Evolutionary conservation across 2,797 vertebrate genomes (phyloP), one percentile per base, ranked within the genome.

Genomic region (Okamejei kenojei): DNA sequence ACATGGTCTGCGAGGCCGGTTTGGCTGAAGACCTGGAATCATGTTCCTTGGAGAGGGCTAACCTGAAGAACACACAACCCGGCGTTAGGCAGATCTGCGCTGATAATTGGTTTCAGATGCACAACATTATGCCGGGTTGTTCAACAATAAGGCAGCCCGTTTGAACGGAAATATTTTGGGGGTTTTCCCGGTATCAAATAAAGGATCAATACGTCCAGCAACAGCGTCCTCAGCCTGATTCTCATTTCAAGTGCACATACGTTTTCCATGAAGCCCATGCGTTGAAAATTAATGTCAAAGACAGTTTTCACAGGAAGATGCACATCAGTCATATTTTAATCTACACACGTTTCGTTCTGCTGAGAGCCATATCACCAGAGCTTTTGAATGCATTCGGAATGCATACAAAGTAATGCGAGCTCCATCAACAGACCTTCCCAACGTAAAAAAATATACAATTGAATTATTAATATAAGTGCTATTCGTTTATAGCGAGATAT

Each of bases 41-140:
- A 96, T 97, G 97, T 96, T 99, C 99, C 97, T 99, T 99, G 96
- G 97, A 98, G 95, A 97, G 96, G 95, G 96, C 96, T 94, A 96
- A 95, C 97, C 99, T 99, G 97, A 95, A 96, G 95, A 96, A 94
- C 96, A 97, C 68, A 74, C 68, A 54, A 92, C 23, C 26, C 68
- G 9, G 71, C 68, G 15, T 92, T 92, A 92, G 90, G 38, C 38
- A 45, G 90, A 68, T 68, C n/a, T 9, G 88, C 35, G 32, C 88
- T 91, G 35, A 23, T 8, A 73, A 32, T 65, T 19, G 2, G 7
- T 61, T 88, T 65, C 61, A 65, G 35, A 61, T 32, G 21, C 29
- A 88, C 17, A 32, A 88, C 61, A 32, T 32, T 19, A 29, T n/a
- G 29, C 84, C 35, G n/a, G 15, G 32, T 65, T 88, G 61, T 35